Evolutionary conservation across 2,888 invertebrate genomes (phyloP).

Genomic region (Epicampocera succincta): DNA sequence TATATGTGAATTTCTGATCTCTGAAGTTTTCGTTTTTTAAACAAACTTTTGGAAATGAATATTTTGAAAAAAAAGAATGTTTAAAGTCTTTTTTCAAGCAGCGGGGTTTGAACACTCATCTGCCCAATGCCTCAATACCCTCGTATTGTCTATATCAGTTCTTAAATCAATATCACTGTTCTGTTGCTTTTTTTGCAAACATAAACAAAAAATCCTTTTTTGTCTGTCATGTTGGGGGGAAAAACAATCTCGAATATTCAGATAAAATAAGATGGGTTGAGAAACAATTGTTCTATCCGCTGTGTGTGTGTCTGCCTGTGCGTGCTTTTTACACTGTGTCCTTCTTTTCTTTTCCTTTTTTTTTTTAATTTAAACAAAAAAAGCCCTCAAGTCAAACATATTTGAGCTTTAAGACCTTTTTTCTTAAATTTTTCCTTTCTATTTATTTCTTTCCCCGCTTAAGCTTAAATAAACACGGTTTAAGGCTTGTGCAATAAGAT

Average conservation of each 20-base stretch:
- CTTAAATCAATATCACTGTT: slow-evolving; percentile 48
- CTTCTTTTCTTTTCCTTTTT: slow-evolving; percentile 8
- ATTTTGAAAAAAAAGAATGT: too few species aligned
- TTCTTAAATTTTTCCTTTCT: not conserved
- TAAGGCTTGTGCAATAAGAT: slow-evolving; percentile 50
- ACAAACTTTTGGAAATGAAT: too few species aligned
- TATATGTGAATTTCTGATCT: too few species aligned
- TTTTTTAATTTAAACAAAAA: slow-evolving; percentile 2
- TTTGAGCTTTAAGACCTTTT: slow-evolving; percentile 26
- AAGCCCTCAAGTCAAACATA: slow-evolving; percentile 52
- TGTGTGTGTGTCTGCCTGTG: not conserved
- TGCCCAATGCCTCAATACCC: not conserved
- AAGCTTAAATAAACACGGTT: slow-evolving; percentile 59
- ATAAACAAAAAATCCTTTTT: slow-evolving; percentile 10
- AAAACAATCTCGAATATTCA: slow-evolving; percentile 58
- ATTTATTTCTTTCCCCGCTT: not conserved
- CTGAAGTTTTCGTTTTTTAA: too few species aligned
- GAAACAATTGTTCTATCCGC: not conserved
- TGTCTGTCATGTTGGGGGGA: slow-evolving; percentile 12
- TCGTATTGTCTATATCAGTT: not conserved
- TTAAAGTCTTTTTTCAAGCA: too few species aligned
- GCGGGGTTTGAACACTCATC: too few species aligned
- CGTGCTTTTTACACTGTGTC: not conserved
- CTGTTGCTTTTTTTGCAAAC: not conserved
- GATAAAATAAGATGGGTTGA: slow-evolving; percentile 34